Evolutionary conservation across 2,797 vertebrate genomes (phyloP).

Genomic region (Thripadectes ignobilis): DNA sequence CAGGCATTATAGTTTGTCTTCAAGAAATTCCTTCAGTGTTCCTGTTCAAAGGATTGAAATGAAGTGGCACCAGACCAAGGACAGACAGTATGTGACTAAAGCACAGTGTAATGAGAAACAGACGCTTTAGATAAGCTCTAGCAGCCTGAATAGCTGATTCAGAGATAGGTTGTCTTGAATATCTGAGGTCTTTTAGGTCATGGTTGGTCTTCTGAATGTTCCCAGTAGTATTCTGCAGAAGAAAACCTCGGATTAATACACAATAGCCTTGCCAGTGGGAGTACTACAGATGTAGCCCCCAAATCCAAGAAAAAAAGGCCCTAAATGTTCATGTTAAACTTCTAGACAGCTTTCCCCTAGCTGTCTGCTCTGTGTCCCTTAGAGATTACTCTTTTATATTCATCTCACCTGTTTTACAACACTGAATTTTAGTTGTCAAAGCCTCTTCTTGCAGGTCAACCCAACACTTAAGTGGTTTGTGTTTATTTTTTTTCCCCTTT

Average conservation of each 20-base stretch:
- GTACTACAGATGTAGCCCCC: not conserved
- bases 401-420: not conserved
- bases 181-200: not conserved
- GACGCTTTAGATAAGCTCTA: not conserved
- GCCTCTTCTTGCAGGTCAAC: not conserved
- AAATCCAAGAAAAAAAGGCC: not conserved
- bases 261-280: not conserved
- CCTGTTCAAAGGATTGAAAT: conserved; percentile 7
- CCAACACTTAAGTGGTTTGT: not conserved
- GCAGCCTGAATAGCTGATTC: not conserved
- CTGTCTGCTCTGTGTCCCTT: not conserved
- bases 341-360: not conserved
- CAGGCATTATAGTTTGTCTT: not conserved
- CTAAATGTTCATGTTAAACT: not conserved
- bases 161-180: not conserved
- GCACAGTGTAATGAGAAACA: conserved; percentile 14
- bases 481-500: not conserved
- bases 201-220: not conserved
- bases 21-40: conserved; percentile 19
- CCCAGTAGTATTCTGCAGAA: not conserved
- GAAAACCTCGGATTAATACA: not conserved
- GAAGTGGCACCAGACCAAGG: conserved; percentile 28
- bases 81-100: conserved; percentile 31
- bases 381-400: not conserved
- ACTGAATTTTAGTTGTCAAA: not conserved